Percentiles rank a stretch among this genome's conserved stretches.
Conservation (phyloP, 2,888 invertebrate genomes). For the Chalcosyrphus nemorum region DNA sequence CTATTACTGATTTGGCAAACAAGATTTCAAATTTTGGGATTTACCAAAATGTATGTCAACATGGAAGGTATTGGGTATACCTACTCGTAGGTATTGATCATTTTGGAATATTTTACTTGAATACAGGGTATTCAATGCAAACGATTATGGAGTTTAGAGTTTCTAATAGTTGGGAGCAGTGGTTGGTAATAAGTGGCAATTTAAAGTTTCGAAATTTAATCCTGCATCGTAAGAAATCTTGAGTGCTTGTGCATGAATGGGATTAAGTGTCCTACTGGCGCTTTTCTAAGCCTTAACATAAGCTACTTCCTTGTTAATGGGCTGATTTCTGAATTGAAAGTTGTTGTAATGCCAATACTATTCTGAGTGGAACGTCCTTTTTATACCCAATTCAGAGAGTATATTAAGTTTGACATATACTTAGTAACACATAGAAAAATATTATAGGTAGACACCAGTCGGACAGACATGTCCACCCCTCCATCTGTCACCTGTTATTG, state of each 20-base stretch:
- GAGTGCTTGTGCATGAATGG: background rate
- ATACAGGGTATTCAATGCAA: background rate
- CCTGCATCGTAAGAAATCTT: background rate
- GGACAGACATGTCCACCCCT: no score
- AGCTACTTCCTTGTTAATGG: no score
- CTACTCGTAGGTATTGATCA: background rate
- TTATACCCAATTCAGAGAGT: no score
- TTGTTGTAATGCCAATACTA: no score
- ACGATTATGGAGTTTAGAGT: background rate
- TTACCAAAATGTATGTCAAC: conserved; percentile 22
- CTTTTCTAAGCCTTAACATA: background rate
- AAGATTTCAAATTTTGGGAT: conserved; percentile 13
- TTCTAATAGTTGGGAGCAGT: background rate
- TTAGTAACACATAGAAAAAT: no score
- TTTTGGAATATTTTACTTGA: background rate
- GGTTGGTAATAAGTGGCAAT: background rate
- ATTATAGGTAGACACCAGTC: no score
- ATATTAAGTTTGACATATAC: no score
- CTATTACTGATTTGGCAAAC: conserved; percentile 23
- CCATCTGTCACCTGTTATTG: no score
- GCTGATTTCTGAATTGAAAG: no score
- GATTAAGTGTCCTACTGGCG: background rate
- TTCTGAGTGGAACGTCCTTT: no score
- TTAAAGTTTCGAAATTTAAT: background rate
- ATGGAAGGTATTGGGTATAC: background rate